Evolutionary conservation across 23 tunicate genomes (phyloP).

Genomic region (Diplosoma virens): DNA sequence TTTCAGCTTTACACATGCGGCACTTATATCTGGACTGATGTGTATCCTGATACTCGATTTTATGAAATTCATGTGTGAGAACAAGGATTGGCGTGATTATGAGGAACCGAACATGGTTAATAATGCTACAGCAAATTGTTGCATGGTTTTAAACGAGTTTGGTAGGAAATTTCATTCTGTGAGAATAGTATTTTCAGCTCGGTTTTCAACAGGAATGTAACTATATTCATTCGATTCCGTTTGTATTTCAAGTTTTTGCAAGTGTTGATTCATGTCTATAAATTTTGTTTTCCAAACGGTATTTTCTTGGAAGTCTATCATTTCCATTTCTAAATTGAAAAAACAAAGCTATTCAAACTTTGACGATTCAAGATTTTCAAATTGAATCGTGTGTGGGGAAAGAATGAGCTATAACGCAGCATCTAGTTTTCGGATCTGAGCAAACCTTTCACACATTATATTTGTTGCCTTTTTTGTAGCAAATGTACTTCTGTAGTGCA

Average conservation of each 20-base stretch:
- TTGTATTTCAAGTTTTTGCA: slow-evolving; percentile 16
- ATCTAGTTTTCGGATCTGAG: slow-evolving; percentile 12
- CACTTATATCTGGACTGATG: slow-evolving; percentile 30
- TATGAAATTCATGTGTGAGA: slow-evolving; percentile 35
- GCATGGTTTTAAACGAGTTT: slow-evolving; percentile 45
- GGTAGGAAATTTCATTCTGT: slow-evolving; percentile 31
- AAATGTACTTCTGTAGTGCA: slow-evolving; percentile 16
- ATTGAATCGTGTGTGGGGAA: slow-evolving; percentile 16
- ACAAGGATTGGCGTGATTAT: slow-evolving; percentile 33
- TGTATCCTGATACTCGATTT: no score
- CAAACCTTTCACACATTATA: slow-evolving; percentile 4
- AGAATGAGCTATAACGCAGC: slow-evolving; percentile 13
- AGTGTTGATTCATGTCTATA: background rate
- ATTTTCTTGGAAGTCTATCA: slow-evolving; percentile 43
- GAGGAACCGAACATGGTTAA: slow-evolving; percentile 37
- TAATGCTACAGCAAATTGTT: slow-evolving; percentile 38
- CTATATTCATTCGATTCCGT: slow-evolving; percentile 4
- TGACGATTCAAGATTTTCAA: background rate
- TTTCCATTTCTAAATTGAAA: slow-evolving; percentile 31
- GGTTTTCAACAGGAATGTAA: slow-evolving; percentile 5
- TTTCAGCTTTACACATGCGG: slow-evolving; percentile 26
- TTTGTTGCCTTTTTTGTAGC: background rate
- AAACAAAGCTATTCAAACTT: slow-evolving; percentile 8
- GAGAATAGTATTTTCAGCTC: slow-evolving; percentile 21
- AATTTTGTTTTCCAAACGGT: slow-evolving; percentile 28